Evolutionary conservation across 2,888 invertebrate species (phyloP).

Genomic region (Archaeoteleia sp.): DNA sequence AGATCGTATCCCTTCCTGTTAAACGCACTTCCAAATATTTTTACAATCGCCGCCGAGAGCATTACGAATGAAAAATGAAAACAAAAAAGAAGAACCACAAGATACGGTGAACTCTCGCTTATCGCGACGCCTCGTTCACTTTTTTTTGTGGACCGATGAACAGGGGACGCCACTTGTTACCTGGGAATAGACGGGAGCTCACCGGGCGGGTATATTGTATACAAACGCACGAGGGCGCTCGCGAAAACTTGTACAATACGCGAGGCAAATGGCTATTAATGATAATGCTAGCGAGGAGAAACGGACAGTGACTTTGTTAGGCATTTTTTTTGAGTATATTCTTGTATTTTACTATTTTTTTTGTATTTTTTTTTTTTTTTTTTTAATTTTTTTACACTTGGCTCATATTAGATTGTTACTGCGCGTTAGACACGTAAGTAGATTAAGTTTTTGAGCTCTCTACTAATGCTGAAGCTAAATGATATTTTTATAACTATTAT

Average conservation of each 20-base stretch:
- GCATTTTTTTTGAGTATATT: too few species aligned
- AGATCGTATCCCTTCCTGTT: too few species aligned
- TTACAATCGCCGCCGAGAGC: too few species aligned
- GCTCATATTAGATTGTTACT: slow-evolving; percentile 59
- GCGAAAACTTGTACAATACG: too few species aligned
- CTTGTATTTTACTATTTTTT: slow-evolving; percentile 54
- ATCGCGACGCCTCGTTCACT: too few species aligned
- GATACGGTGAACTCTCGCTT: too few species aligned
- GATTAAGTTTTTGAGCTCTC: slow-evolving; percentile 67
- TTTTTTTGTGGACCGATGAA: too few species aligned
- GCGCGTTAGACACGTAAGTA: slow-evolving; percentile 59
- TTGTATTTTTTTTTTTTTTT: slow-evolving; percentile 33
- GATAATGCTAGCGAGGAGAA: slow-evolving; percentile 49
- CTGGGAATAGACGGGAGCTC: too few species aligned
- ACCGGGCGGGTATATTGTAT: too few species aligned
- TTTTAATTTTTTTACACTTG: slow-evolving; percentile 55
- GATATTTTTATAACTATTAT: slow-evolving; percentile 70
- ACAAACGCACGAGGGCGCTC: slow-evolving; percentile 2
- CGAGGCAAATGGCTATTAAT: slow-evolving; percentile 35
- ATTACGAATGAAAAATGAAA: too few species aligned
- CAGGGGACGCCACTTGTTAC: slow-evolving; percentile 14
- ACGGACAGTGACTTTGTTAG: slow-evolving; percentile 69
- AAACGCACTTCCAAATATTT: too few species aligned
- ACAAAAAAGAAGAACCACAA: too few species aligned
- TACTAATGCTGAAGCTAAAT: slow-evolving; percentile 66